A percentile compares a stretch with the other conserved stretches of the same genome.
These are phyloP conservation scores for Atta colombica DNA, from an alignment of 1,140 invertebrate genomes.

Conservation along the genomic window DNA sequence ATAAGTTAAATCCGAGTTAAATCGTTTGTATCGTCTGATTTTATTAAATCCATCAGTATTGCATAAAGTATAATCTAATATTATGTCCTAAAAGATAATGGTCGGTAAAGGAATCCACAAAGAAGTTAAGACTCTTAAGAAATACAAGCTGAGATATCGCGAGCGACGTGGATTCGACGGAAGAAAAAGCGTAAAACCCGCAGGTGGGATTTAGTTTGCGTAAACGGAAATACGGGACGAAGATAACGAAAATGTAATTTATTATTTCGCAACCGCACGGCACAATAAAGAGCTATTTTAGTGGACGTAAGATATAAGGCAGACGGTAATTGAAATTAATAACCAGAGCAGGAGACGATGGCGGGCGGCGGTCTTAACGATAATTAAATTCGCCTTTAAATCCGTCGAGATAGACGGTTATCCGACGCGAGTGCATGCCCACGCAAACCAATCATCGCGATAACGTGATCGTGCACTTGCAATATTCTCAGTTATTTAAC, in stretches of 20 bases:
- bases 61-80: neutral
- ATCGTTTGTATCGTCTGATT: neutral
- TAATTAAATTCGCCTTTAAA: slow-evolving; percentile 71
- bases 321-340: slow-evolving; percentile 71
- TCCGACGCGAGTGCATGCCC: slow-evolving; percentile 24
- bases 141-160: slow-evolving; percentile 21
- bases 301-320: slow-evolving; percentile 55
- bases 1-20: neutral
- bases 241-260: slow-evolving; percentile 63
- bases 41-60: neutral
- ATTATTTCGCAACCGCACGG: slow-evolving; percentile 57
- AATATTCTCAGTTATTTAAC: slow-evolving; percentile 20
- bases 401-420: slow-evolving; percentile 32
- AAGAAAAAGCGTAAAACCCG: slow-evolving; percentile 15
- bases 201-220: slow-evolving; percentile 17
- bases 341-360: slow-evolving; percentile 38
- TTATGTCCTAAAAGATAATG: neutral
- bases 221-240: slow-evolving; percentile 7
- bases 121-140: slow-evolving; percentile 7
- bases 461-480: slow-evolving; percentile 3
- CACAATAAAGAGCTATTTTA: slow-evolving; percentile 63
- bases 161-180: neutral
- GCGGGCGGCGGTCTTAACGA: slow-evolving; percentile 56
- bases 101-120: neutral
- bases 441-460: slow-evolving; percentile 26